Evolutionary conservation across 2,797 vertebrate species (phyloP).

Genomic region (Petrocephalus sullivani): DNA sequence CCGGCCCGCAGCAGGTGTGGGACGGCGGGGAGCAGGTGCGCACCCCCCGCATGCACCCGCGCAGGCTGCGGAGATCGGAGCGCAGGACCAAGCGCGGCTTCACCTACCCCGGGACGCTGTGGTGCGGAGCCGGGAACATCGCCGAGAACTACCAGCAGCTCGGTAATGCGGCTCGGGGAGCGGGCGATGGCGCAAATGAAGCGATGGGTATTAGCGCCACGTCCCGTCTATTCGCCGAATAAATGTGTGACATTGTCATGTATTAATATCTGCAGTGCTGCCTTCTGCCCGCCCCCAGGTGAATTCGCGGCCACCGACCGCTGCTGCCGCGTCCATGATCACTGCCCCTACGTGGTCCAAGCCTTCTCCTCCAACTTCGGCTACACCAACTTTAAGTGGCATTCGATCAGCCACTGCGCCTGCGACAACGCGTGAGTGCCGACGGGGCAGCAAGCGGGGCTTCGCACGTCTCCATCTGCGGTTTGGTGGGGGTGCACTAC

Average conservation of each 20-base stretch:
- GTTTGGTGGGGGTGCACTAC: neutral
- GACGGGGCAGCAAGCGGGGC: too few species aligned
- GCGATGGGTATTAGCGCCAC: too few species aligned
- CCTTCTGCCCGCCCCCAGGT: slow-evolving; percentile 53
- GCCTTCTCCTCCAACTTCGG: slow-evolving; percentile 77
- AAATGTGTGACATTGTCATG: too few species aligned
- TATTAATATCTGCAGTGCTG: neutral
- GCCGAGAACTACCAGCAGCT: slow-evolving; percentile 67
- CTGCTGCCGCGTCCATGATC: slow-evolving; percentile 84
- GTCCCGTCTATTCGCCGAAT: too few species aligned
- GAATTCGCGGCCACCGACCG: slow-evolving; percentile 72
- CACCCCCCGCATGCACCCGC: slow-evolving; percentile 50
- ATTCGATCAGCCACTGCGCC: slow-evolving; percentile 82
- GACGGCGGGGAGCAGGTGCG: slow-evolving; percentile 60
- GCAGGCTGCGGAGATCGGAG: slow-evolving; percentile 48
- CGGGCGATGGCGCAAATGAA: neutral
- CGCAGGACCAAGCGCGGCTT: slow-evolving; percentile 65
- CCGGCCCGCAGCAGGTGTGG: slow-evolving; percentile 50
- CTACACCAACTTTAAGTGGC: slow-evolving; percentile 81
- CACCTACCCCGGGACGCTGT: slow-evolving; percentile 76
- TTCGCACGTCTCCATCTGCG: neutral
- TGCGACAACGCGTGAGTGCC: slow-evolving; percentile 77
- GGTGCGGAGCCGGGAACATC: slow-evolving; percentile 78
- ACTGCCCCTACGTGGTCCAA: slow-evolving; percentile 81
- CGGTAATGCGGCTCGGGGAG: slow-evolving; percentile 51